Base-by-base conservation (phyloP, 2,797 vertebrate species). In the Poeciliopsis gracilis region DNA sequence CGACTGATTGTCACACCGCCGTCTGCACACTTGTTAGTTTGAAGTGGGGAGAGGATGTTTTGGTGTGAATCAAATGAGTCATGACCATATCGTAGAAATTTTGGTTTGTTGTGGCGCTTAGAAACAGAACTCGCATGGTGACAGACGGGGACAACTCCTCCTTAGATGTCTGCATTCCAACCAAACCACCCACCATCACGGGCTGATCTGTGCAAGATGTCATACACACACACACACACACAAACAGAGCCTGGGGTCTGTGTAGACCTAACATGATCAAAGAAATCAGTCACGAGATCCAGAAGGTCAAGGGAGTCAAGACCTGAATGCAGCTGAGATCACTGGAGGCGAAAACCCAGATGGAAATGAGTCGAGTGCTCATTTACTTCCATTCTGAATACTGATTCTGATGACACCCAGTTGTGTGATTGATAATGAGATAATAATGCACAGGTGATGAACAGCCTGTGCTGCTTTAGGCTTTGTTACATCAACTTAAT, bases 121-220 rank as follows among this genome's bases (percentile, higher is more conserved):
- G 45, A 86, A 81, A 84, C 73, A 18, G n/a, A 30, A 45, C 71
- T 41, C 38, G 61, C 61, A 78, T 18, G 0, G 28, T 75, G 76
- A 43, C 66, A 77, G 79, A 87, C 20, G 3, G 28, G 47, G 79
- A 89, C 84, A 91, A 86, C 86, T 84, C 84, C 71, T 87, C 90
- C 86, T 82, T 72, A 86, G 81, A 89, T 83, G 81, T 91, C 82
- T 87, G 88, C 91, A 93, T 93, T 87, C 89, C 92, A 90, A 70
- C 78, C 57, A 33, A 89, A 85, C 86, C 91, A 88, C 89, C 91
- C 90, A 87, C 74, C 79, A 82, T 84, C 86, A 90, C 72, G 73
- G 77, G 28, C 76, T 9, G 66, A 78, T 80, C 85, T 88, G 86
- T 87, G 77, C 72, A 72, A 67, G 67, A 89, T 55, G 41, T 76